phyloP scores from a whole-genome alignment of 2,888 invertebrate species.

The Leptogaster cylindrica region DNA sequence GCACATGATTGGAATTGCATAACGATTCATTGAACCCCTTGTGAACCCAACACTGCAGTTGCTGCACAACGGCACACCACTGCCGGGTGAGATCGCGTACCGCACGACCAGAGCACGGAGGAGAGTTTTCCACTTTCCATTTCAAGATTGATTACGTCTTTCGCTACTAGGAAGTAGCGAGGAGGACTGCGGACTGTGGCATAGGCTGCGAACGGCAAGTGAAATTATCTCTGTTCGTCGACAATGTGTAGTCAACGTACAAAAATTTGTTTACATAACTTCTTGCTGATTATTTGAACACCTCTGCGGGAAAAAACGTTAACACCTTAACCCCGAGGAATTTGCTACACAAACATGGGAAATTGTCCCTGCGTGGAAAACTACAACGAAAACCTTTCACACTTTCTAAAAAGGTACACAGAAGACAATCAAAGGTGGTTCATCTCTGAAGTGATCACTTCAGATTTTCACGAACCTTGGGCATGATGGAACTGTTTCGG shows the following conservation, averaged over 20 bases:
- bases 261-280: conserved; percentile 20
- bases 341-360: too few relatives aligned
- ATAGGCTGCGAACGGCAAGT: background rate
- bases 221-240: conserved; percentile 18
- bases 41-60: background rate
- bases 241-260: conserved; percentile 1
- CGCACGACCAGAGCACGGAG: background rate
- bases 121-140: conserved; percentile 31
- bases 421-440: too few relatives aligned
- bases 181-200: background rate
- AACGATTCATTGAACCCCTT: conserved; percentile 33
- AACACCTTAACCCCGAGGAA: background rate
- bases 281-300: conserved; percentile 2
- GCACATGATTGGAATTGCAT: conserved; percentile 12
- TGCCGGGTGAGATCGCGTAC: conserved; percentile 11
- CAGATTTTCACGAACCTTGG: too few relatives aligned
- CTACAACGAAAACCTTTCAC: too few relatives aligned
- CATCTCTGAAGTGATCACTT: too few relatives aligned
- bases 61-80: background rate
- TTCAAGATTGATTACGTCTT: conserved; percentile 28
- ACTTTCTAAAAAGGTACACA: too few relatives aligned
- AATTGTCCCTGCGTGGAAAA: too few relatives aligned
- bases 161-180: conserved; percentile 18
- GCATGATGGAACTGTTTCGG: too few relatives aligned
- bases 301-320: background rate